A percentile compares a stretch with the other conserved stretches of the same genome.
phyloP scores from a whole-genome alignment of 2,888 invertebrate species.

The Rhamphomyia laevipes region DNA sequence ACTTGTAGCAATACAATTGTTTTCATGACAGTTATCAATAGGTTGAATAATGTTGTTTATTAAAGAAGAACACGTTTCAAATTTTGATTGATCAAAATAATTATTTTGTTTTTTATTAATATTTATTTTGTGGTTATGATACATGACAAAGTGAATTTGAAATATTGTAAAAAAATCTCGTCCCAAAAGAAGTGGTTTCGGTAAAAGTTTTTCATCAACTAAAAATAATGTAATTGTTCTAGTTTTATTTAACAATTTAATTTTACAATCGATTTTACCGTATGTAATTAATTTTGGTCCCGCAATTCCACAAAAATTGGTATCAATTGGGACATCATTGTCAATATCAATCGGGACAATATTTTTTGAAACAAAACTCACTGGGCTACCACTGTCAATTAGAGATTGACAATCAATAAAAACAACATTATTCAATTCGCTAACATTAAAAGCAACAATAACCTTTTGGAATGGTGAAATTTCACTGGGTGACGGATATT shows the following conservation, averaged over 20 bases:
- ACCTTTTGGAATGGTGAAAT: not conserved
- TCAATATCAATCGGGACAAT: not conserved
- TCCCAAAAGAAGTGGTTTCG: too few species aligned
- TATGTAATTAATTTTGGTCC: slow-evolving; percentile 1
- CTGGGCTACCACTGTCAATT: slow-evolving; percentile 3
- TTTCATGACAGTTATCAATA: too few species aligned
- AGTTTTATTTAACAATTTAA: slow-evolving; percentile 1
- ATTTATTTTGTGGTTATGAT: too few species aligned
- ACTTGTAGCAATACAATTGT: too few species aligned
- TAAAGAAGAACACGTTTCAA: too few species aligned
- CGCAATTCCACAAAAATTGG: not conserved
- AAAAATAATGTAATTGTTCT: not conserved
- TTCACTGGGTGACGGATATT: not conserved
- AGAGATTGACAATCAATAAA: not conserved
- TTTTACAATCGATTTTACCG: not conserved
- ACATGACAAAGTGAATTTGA: not conserved
- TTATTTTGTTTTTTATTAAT: too few species aligned
- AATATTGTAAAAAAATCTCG: not conserved
- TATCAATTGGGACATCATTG: not conserved
- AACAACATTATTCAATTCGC: not conserved
- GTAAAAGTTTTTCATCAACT: too few species aligned
- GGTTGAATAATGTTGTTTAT: too few species aligned
- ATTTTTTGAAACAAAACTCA: not conserved
- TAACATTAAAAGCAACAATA: not conserved
- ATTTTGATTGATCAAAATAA: too few species aligned